Evolutionary conservation across 2,797 vertebrate genomes (phyloP).

Genomic region (Tragopan temminckii): DNA sequence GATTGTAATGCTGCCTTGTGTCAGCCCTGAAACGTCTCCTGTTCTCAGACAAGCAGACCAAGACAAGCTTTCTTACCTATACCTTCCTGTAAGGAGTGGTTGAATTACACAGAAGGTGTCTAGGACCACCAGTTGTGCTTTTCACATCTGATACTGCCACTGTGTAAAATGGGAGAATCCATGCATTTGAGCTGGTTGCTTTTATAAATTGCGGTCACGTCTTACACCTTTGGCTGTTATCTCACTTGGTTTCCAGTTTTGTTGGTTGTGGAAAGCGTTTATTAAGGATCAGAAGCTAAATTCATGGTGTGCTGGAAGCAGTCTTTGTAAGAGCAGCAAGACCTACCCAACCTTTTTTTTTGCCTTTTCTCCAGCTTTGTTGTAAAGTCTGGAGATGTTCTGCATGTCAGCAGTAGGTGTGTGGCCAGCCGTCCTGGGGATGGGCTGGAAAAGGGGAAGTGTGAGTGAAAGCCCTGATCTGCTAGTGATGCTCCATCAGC

Average conservation of each 20-base stretch:
- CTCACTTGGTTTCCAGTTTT: background rate
- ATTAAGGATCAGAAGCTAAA: background rate
- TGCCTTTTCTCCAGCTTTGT: background rate
- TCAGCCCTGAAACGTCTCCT: background rate
- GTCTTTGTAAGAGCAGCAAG: background rate
- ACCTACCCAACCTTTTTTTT: background rate
- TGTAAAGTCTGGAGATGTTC: background rate
- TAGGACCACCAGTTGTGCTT: background rate
- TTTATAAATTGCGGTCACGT: background rate
- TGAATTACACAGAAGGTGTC: background rate
- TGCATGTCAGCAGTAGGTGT: background rate
- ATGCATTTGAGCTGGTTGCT: background rate
- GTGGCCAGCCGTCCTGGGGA: background rate
- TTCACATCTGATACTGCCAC: background rate
- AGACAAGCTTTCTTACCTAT: background rate
- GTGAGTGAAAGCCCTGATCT: background rate
- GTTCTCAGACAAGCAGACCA: background rate
- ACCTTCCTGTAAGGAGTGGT: background rate
- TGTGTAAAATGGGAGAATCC: background rate
- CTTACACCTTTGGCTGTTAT: accelerated
- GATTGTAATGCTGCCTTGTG: background rate
- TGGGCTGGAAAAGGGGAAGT: background rate
- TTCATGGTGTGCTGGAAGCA: background rate
- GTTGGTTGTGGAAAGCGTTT: background rate
- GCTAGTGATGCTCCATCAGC: background rate